Conservation (phyloP, 1,140 invertebrate species). For the Leptopilina boulardi region DNA sequence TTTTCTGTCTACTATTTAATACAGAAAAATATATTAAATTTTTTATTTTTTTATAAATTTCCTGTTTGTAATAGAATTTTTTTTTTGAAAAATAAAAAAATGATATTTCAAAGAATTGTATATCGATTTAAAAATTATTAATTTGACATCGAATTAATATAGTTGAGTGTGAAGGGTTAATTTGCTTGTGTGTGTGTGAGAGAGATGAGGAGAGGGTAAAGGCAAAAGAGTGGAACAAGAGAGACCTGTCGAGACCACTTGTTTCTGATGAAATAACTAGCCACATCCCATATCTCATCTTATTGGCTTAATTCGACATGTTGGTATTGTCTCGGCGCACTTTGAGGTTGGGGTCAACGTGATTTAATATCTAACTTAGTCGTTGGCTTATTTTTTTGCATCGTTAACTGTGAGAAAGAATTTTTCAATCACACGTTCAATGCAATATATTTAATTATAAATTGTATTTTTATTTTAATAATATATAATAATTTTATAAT, state of each 20-base stretch:
- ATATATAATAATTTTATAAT: too few relatives aligned
- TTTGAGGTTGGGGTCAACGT: constrained; percentile 17
- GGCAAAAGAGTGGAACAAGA: background rate
- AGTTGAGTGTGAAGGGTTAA: background rate
- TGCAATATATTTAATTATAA: too few relatives aligned
- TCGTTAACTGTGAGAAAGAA: background rate
- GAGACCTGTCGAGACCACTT: constrained; percentile 40
- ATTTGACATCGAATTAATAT: background rate
- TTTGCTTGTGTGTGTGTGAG: too few relatives aligned
- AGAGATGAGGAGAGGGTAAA: too few relatives aligned
- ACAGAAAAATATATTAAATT: too few relatives aligned
- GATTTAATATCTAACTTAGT: constrained; percentile 9
- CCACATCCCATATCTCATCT: constrained; percentile 56
- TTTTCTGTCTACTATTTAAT: too few relatives aligned
- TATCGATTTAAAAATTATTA: too few relatives aligned
- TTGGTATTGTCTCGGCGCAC: constrained; percentile 28
- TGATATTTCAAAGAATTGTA: too few relatives aligned
- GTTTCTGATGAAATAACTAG: constrained; percentile 59
- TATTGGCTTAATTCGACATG: constrained; percentile 49
- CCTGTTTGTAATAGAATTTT: too few relatives aligned
- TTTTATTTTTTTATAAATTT: too few relatives aligned
- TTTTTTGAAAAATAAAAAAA: too few relatives aligned
- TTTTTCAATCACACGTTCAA: background rate
- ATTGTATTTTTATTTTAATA: too few relatives aligned
- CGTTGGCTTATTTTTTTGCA: background rate